Percentiles rank a stretch among this genome's conserved stretches.
Conservation (phyloP, 2,113 vertebrate genomes). For the Cynopterus brachyotis region DNA sequence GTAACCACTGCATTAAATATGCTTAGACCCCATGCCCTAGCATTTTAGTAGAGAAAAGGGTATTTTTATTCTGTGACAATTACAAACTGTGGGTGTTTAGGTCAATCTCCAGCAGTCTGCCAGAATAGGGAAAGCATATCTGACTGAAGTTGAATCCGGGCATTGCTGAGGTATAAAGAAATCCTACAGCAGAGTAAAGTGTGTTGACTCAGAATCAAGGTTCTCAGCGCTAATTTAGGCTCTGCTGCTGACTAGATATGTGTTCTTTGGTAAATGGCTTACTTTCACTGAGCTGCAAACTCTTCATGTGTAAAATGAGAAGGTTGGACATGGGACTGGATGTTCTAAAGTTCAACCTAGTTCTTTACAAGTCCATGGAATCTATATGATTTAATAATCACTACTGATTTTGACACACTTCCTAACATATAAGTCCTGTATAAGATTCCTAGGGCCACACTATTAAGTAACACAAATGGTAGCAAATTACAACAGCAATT, state of each 20-base stretch:
- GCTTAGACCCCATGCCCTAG: conserved; percentile 32
- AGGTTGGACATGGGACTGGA: neutral
- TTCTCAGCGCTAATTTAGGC: neutral
- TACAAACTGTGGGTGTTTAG: conserved; percentile 10
- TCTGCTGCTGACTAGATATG: neutral
- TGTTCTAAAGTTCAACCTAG: neutral
- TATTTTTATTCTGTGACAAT: conserved; percentile 54
- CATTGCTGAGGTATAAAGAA: neutral
- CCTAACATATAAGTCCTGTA: neutral
- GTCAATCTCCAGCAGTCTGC: neutral
- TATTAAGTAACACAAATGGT: neutral
- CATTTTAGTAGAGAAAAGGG: conserved; percentile 38
- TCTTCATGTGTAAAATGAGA: neutral
- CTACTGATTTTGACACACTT: neutral
- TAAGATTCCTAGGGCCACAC: neutral
- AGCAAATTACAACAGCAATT: neutral
- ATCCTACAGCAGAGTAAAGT: neutral
- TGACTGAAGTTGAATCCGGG: neutral
- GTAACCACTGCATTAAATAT: conserved; percentile 65
- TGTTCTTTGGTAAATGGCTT: neutral
- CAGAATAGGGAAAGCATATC: neutral
- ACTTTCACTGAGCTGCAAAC: neutral
- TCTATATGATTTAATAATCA: neutral
- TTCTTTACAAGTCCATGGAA: neutral
- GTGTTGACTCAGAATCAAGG: neutral